Evolutionary conservation across 2,888 invertebrate genomes (phyloP).

Genomic region (Andrena fulva): DNA sequence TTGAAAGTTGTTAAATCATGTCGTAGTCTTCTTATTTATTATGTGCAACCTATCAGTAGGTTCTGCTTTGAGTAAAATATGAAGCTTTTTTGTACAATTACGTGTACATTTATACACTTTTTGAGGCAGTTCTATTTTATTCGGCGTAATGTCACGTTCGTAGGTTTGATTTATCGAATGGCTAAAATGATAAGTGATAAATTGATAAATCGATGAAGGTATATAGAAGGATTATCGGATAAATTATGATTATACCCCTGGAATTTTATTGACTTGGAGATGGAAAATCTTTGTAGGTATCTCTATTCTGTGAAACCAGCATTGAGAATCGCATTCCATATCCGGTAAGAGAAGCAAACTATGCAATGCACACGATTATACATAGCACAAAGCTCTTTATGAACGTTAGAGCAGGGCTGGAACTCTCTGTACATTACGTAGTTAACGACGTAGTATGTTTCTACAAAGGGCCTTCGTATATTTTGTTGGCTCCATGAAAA

Average conservation of each 20-base stretch:
- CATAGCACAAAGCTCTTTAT: slow-evolving; percentile 83
- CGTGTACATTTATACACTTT: background rate
- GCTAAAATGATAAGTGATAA: slow-evolving; percentile 2
- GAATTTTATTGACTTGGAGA: slow-evolving; percentile 10
- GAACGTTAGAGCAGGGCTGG: slow-evolving; percentile 75
- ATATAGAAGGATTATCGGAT: background rate
- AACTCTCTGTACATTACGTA: slow-evolving; percentile 79
- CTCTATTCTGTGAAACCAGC: slow-evolving; percentile 59
- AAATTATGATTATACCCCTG: slow-evolving; percentile 33
- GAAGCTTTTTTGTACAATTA: background rate
- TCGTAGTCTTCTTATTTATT: background rate
- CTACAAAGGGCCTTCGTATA: slow-evolving; percentile 67
- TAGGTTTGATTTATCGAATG: slow-evolving; percentile 10
- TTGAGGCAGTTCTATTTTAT: background rate
- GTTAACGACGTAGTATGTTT: slow-evolving; percentile 73
- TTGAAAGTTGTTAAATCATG: slow-evolving; percentile 4
- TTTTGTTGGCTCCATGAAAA: slow-evolving; percentile 66
- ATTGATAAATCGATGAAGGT: background rate
- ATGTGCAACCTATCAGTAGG: background rate
- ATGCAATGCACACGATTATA: slow-evolving; percentile 83
- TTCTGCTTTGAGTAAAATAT: background rate
- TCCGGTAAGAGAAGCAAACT: slow-evolving; percentile 74
- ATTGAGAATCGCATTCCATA: slow-evolving; percentile 77
- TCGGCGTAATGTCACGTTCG: background rate
- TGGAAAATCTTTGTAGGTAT: background rate